A percentile compares a stretch with the other conserved stretches of the same genome.
Conservation (phyloP, 1,140 invertebrate genomes). For the Ericerus pela region DNA sequence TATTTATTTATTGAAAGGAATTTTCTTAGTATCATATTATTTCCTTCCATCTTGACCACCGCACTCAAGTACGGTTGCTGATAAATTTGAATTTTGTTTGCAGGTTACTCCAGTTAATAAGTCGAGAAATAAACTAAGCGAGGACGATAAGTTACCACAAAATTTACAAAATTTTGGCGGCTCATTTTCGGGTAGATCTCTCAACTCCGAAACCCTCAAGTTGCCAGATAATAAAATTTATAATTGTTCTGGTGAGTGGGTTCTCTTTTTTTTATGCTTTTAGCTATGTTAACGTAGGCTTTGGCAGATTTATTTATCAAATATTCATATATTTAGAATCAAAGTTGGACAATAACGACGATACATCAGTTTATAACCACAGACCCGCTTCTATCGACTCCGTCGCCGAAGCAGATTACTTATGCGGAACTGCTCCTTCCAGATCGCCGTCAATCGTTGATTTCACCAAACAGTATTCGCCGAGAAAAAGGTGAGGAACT, state of each 20-base stretch:
- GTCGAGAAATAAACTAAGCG: neutral
- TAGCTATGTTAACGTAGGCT: too few species aligned
- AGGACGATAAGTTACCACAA: neutral
- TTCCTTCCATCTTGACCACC: too few species aligned
- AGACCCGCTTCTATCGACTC: neutral
- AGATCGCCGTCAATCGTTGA: neutral
- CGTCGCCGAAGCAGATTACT: neutral
- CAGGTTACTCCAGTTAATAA: neutral
- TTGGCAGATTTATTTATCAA: too few species aligned
- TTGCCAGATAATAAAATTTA: neutral
- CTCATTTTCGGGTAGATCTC: too few species aligned
- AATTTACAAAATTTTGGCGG: too few species aligned
- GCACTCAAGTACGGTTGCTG: too few species aligned
- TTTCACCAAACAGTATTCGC: neutral
- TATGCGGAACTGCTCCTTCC: neutral
- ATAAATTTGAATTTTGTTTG: too few species aligned
- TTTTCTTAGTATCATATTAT: too few species aligned
- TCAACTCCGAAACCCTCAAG: neutral
- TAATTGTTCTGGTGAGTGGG: neutral
- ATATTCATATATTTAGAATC: too few species aligned
- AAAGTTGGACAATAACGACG: too few species aligned
- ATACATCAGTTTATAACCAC: neutral
- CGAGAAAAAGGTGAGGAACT: neutral
- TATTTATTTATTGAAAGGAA: too few species aligned
- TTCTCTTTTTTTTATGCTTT: neutral